Conservation (phyloP, 2,113 vertebrate species). For the Sturnira hondurensis region DNA sequence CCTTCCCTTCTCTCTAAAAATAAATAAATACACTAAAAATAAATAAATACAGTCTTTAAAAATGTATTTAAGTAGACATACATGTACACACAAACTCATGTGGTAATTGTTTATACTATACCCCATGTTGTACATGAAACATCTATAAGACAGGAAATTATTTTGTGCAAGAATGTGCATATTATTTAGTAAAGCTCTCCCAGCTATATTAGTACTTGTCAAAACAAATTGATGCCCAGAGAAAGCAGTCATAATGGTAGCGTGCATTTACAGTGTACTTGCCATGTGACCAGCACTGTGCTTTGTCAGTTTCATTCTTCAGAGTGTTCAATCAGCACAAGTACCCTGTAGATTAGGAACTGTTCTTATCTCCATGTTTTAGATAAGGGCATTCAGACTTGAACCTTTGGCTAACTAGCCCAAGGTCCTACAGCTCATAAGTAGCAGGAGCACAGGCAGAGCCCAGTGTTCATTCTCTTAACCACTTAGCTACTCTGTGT, state of each 20-base stretch:
- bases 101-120: background rate
- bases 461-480: rapidly evolving
- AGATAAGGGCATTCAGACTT: background rate
- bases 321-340: background rate
- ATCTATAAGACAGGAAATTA: background rate
- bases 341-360: no score
- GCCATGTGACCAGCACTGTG: background rate
- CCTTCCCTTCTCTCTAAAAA: no score
- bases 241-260: background rate
- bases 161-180: background rate
- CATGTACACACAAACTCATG: background rate
- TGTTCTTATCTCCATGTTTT: background rate
- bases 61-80: background rate
- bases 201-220: background rate
- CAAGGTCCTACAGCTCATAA: background rate
- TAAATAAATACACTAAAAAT: no score
- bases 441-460: background rate
- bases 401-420: background rate
- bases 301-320: background rate
- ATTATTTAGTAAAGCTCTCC: background rate
- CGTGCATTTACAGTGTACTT: background rate
- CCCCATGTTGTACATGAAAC: background rate
- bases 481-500: background rate
- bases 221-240: background rate
- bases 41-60: no score